A percentile compares a stretch with the other conserved stretches of the same genome.
phyloP scores from a whole-genome alignment of 2,797 vertebrate genomes.

The Pampus argenteus region DNA sequence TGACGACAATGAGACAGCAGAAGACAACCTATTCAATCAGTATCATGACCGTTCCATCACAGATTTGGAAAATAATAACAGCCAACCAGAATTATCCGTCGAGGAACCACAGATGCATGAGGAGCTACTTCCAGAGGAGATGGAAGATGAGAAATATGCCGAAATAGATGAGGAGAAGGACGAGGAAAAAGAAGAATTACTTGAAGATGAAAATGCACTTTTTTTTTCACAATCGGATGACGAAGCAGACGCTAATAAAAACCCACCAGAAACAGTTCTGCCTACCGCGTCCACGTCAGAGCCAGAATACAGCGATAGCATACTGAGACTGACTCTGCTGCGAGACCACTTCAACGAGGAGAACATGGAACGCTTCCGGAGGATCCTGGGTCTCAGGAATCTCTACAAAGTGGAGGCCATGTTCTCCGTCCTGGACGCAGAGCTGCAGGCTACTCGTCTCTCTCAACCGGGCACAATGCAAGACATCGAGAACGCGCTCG shows the following conservation, averaged over 20 bases:
- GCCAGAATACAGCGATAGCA: slow-evolving; percentile 80
- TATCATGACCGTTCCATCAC: slow-evolving; percentile 7
- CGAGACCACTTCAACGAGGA: slow-evolving; percentile 87
- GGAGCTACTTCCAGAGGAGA: slow-evolving; percentile 40
- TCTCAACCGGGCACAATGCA: slow-evolving; percentile 66
- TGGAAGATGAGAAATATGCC: slow-evolving; percentile 31
- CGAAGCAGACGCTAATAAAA: slow-evolving; percentile 13
- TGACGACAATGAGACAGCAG: background rate
- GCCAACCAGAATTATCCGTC: slow-evolving; percentile 16
- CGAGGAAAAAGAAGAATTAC: slow-evolving; percentile 78
- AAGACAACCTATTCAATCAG: slow-evolving; percentile 5
- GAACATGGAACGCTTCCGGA: slow-evolving; percentile 81
- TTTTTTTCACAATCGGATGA: slow-evolving; percentile 41
- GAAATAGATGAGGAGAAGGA: slow-evolving; percentile 46
- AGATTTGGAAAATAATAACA: slow-evolving; percentile 42
- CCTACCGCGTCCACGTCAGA: slow-evolving; percentile 30
- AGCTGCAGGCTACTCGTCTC: slow-evolving; percentile 82
- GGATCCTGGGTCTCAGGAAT: slow-evolving; percentile 85
- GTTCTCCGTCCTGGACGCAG: slow-evolving; percentile 87
- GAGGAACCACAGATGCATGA: slow-evolving; percentile 36
- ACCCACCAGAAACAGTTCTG: slow-evolving; percentile 13
- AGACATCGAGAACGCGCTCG: slow-evolving; percentile 86
- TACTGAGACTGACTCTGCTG: slow-evolving; percentile 84
- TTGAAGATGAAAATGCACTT: slow-evolving; percentile 95
- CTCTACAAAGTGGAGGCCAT: slow-evolving; percentile 88